Evolutionary conservation across 2,888 invertebrate genomes (phyloP).

Genomic region (Cheilosia grossa): DNA sequence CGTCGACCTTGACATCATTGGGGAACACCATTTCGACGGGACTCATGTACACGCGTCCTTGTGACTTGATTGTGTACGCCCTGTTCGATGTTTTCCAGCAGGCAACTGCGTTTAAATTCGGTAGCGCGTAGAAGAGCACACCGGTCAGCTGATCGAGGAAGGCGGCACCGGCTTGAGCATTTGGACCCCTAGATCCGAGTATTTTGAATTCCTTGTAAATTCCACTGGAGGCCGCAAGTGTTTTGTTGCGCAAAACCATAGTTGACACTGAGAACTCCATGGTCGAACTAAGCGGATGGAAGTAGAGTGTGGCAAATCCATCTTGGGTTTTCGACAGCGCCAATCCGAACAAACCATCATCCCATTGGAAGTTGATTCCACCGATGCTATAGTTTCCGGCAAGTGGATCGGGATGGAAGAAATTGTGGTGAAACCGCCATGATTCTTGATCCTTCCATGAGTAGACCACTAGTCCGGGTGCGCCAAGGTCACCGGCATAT

Average conservation of each 20-base stretch:
- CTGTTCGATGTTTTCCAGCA: slow-evolving; percentile 90
- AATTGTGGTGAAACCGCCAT: slow-evolving; percentile 89
- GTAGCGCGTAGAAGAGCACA: slow-evolving; percentile 89
- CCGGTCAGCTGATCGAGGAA: slow-evolving; percentile 89
- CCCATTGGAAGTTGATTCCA: slow-evolving; percentile 89
- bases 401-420: slow-evolving; percentile 88
- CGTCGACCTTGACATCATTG: slow-evolving; percentile 90
- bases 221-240: slow-evolving; percentile 83
- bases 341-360: slow-evolving; percentile 90
- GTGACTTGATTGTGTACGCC: slow-evolving; percentile 87
- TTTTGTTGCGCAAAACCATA: slow-evolving; percentile 86
- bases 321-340: slow-evolving; percentile 88
- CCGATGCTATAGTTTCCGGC: slow-evolving; percentile 89
- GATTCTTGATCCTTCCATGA: slow-evolving; percentile 89
- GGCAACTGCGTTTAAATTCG: slow-evolving; percentile 90
- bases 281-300: slow-evolving; percentile 91
- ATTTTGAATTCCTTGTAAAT: slow-evolving; percentile 87
- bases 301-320: slow-evolving; percentile 89
- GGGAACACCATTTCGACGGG: slow-evolving; percentile 90
- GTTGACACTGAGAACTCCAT: slow-evolving; percentile 91
- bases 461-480: slow-evolving; percentile 89
- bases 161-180: slow-evolving; percentile 89
- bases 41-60: slow-evolving; percentile 89
- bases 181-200: slow-evolving; percentile 88
- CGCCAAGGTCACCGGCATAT: slow-evolving; percentile 89